Evolutionary conservation across 2,113 vertebrate species (phyloP).

Genomic region (Engystomops pustulosus): DNA sequence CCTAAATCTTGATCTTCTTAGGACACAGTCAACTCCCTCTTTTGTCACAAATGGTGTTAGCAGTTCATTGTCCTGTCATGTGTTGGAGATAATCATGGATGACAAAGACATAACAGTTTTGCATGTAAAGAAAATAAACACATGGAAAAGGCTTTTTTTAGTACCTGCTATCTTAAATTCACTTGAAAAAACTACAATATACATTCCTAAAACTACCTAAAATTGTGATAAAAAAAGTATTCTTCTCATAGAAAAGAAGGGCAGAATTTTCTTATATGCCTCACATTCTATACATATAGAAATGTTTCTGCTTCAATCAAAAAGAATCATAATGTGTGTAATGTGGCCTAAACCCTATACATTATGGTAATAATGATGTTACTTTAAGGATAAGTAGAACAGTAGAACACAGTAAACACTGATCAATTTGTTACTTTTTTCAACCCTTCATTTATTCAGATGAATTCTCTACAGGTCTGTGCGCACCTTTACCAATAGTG

Average conservation of each 20-base stretch:
- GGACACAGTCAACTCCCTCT: constrained; percentile 7
- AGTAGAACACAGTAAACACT: too few relatives aligned
- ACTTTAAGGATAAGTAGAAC: neutral
- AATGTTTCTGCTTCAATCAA: too few relatives aligned
- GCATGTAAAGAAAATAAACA: too few relatives aligned
- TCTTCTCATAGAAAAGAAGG: too few relatives aligned
- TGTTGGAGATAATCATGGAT: neutral
- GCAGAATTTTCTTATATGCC: too few relatives aligned
- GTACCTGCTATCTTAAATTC: too few relatives aligned
- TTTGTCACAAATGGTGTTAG: constrained; percentile 4
- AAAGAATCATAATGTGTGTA: too few relatives aligned
- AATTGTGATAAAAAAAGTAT: too few relatives aligned
- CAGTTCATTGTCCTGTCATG: constrained; percentile 36
- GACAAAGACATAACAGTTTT: neutral
- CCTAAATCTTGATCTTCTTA: constrained; percentile 30
- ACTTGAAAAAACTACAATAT: too few relatives aligned
- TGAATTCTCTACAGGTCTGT: neutral
- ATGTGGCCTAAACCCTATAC: neutral
- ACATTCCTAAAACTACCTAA: too few relatives aligned
- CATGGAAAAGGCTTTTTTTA: too few relatives aligned
- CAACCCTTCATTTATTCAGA: neutral
- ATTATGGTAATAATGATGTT: neutral
- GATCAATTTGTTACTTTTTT: neutral
- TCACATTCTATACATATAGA: too few relatives aligned
- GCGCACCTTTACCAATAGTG: neutral